Percentiles rank a stretch among this genome's conserved stretches.
These are phyloP conservation scores for Polietes domitor DNA, from an alignment of 2,888 invertebrate genomes.

Conservation along the genomic window DNA sequence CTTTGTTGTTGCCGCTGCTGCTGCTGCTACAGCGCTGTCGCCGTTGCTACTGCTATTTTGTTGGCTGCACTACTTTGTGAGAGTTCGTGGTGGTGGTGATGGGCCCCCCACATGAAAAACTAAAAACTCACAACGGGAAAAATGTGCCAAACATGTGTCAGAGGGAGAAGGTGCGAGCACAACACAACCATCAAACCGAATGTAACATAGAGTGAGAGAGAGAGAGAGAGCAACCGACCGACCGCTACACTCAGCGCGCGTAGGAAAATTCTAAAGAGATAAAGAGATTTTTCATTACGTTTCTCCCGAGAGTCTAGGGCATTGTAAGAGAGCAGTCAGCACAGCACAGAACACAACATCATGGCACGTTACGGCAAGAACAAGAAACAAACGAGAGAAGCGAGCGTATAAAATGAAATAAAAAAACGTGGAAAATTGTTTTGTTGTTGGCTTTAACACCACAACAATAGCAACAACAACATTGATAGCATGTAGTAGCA, in stretches of 20 bases:
- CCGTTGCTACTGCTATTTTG: constrained; percentile 1
- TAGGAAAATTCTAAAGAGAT: constrained; percentile 2
- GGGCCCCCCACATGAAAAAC: constrained; percentile 59
- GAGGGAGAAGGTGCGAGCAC: neutral
- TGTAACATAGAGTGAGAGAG: neutral
- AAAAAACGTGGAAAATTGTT: constrained; percentile 60
- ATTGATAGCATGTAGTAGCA: neutral
- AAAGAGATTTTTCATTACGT: constrained; percentile 16
- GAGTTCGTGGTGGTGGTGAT: too few species aligned
- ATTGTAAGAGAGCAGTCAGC: too few species aligned
- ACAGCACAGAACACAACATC: too few species aligned
- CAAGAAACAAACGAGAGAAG: neutral
- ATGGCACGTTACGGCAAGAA: neutral
- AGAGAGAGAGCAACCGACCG: neutral
- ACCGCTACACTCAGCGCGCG: neutral
- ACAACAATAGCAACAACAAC: neutral
- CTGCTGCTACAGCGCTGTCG: constrained; percentile 5
- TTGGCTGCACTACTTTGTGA: constrained; percentile 49
- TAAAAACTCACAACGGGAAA: constrained; percentile 30
- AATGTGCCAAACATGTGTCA: constrained; percentile 6
- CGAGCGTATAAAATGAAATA: constrained; percentile 16
- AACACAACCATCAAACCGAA: too few species aligned
- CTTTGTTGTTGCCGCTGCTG: constrained; percentile 37
- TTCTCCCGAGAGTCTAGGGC: neutral
- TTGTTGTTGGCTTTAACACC: constrained; percentile 3